phyloP scores from a whole-genome alignment of 2,888 invertebrate species.

The Bibio marci region DNA sequence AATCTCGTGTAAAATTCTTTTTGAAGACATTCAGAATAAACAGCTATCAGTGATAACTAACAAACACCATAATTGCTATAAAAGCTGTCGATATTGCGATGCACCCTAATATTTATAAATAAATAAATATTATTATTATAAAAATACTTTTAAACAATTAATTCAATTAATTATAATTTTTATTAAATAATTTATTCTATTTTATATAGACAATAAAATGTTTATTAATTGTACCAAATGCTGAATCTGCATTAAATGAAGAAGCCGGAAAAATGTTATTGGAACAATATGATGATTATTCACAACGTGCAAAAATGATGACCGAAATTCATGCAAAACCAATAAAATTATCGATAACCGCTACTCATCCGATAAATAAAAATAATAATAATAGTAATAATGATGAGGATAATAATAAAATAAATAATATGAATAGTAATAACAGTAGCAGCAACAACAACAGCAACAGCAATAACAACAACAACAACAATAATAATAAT shows the following conservation, averaged over 20 bases:
- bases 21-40: too few species aligned
- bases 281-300: constrained; percentile 88
- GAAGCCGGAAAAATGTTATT: constrained; percentile 88
- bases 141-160: not conserved
- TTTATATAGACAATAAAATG: constrained; percentile 66
- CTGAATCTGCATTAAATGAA: constrained; percentile 92
- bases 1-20: too few species aligned
- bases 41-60: too few species aligned
- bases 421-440: too few species aligned
- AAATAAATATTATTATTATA: too few species aligned
- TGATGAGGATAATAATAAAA: too few species aligned
- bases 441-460: too few species aligned
- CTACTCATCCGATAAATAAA: not conserved
- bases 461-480: not conserved
- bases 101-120: too few species aligned
- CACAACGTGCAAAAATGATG: constrained; percentile 73
- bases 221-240: constrained; percentile 90
- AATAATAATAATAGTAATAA: too few species aligned
- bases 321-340: constrained; percentile 72
- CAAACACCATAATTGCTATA: too few species aligned
- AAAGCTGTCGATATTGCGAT: too few species aligned
- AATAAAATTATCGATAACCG: not conserved
- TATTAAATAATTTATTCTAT: not conserved
- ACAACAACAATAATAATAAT: not conserved
- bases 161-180: not conserved